These are phyloP conservation scores for Orius laevigatus DNA, from an alignment of 1,140 invertebrate species.

Conservation along the genomic window DNA sequence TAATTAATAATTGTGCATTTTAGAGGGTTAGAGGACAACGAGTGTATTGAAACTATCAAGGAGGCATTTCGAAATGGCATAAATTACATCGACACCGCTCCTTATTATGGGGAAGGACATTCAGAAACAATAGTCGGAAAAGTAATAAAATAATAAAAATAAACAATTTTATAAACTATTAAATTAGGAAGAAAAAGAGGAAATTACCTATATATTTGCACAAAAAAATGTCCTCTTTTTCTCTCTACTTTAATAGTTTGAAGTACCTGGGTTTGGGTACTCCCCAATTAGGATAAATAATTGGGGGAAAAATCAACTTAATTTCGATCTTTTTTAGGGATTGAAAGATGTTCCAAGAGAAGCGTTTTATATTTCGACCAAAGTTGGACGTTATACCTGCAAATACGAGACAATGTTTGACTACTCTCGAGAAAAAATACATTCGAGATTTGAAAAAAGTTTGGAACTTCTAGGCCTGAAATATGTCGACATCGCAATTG, in stretches of 20 bases:
- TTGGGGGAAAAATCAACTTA: no score
- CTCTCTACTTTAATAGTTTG: no score
- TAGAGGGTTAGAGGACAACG: conserved; percentile 36
- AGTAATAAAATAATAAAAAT: conserved; percentile 31
- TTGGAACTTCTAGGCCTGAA: conserved; percentile 54
- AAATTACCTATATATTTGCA: no score
- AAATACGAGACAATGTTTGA: conserved; percentile 68
- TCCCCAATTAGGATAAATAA: no score
- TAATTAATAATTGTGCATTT: conserved; percentile 17
- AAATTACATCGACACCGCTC: conserved; percentile 83
- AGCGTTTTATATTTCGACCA: conserved; percentile 83
- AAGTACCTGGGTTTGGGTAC: no score
- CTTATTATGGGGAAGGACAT: conserved; percentile 77
- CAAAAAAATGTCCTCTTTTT: no score
- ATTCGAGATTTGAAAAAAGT: conserved; percentile 59
- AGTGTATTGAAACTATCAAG: conserved; percentile 50
- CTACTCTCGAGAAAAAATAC: conserved; percentile 59
- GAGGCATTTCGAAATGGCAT: conserved; percentile 59
- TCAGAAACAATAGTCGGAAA: conserved; percentile 68
- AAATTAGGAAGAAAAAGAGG: no score
- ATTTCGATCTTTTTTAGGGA: conserved; percentile 35
- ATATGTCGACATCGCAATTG: conserved; percentile 81
- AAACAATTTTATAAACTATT: no score
- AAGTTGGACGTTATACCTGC: conserved; percentile 68
- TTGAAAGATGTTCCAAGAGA: conserved; percentile 58